Evolutionary conservation across 2,797 vertebrate species (phyloP).

Genomic region (Myripristis jacobus): DNA sequence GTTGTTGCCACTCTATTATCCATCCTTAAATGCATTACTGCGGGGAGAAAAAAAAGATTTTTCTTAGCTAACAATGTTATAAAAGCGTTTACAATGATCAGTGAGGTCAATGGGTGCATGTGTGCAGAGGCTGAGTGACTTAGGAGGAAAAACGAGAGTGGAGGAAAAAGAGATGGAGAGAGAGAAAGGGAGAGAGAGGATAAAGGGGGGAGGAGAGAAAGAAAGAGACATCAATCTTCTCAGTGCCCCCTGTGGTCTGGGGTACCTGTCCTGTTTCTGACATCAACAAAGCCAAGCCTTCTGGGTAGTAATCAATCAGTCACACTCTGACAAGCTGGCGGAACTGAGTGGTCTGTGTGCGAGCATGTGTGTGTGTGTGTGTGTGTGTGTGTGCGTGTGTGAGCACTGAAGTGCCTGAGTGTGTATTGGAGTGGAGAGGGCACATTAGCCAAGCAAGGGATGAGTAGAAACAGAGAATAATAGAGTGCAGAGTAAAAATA

Average conservation of each 20-base stretch:
- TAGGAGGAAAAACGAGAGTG: constrained; percentile 22
- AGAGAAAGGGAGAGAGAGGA: constrained; percentile 26
- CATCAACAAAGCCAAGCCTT: constrained; percentile 80
- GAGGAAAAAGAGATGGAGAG: constrained; percentile 15
- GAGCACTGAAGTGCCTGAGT: constrained; percentile 26
- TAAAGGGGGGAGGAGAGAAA: constrained; percentile 19
- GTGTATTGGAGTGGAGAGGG: constrained; percentile 44
- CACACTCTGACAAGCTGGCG: constrained; percentile 74
- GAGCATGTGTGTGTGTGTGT: constrained; percentile 14
- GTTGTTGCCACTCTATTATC: background rate
- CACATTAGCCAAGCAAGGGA: constrained; percentile 63
- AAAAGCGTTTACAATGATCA: constrained; percentile 31
- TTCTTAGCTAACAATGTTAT: constrained; percentile 9
- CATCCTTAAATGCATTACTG: too few relatives aligned
- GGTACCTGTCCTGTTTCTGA: constrained; percentile 80
- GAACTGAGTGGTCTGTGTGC: constrained; percentile 68
- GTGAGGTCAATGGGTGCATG: constrained; percentile 32
- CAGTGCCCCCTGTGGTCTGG: constrained; percentile 69
- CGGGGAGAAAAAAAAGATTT: background rate
- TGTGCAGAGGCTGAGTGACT: constrained; percentile 31
- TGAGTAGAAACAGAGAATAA: constrained; percentile 61
- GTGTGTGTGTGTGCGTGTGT: constrained; percentile 17
- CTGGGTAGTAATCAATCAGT: constrained; percentile 83
- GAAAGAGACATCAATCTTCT: constrained; percentile 76
- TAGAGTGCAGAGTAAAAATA: constrained; percentile 40